Percentiles rank a stretch among this genome's conserved stretches.
These are phyloP conservation scores for Zalophus californianus DNA, from an alignment of 2,797 vertebrate species.

Conservation along the genomic window DNA sequence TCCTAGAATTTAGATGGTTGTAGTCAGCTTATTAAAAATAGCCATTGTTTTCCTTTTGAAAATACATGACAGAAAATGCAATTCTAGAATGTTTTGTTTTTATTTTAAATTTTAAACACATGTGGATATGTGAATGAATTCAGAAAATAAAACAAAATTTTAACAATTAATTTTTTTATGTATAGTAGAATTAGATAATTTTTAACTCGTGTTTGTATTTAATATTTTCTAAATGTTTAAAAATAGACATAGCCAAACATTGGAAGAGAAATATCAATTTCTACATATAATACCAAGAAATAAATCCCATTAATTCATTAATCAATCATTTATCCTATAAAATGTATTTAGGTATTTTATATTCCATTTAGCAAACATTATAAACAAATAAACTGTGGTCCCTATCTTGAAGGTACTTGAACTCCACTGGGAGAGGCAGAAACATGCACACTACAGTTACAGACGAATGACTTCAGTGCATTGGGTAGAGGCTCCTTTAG, in stretches of 20 bases:
- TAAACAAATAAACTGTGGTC: background rate
- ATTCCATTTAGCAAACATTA: background rate
- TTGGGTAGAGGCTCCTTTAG: background rate
- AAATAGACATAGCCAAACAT: background rate
- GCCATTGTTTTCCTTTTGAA: conserved; percentile 32
- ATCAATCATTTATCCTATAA: background rate
- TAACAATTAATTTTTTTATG: conserved; percentile 17
- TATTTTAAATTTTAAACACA: background rate
- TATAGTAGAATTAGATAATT: background rate
- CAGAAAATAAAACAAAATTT: background rate
- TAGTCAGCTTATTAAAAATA: conserved; percentile 36
- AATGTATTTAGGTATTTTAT: background rate
- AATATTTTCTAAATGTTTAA: conserved; percentile 23
- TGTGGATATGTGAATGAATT: background rate
- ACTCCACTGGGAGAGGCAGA: background rate
- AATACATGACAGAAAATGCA: background rate
- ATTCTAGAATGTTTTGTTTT: background rate
- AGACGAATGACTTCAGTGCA: background rate
- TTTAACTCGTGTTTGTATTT: background rate
- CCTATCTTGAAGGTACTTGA: background rate
- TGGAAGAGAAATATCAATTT: background rate
- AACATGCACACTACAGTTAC: background rate
- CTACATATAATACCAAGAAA: background rate
- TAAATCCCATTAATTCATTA: background rate
- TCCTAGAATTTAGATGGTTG: conserved; percentile 23